phyloP scores from a whole-genome alignment of 2,888 invertebrate genomes.

The Oscheius sp. region DNA sequence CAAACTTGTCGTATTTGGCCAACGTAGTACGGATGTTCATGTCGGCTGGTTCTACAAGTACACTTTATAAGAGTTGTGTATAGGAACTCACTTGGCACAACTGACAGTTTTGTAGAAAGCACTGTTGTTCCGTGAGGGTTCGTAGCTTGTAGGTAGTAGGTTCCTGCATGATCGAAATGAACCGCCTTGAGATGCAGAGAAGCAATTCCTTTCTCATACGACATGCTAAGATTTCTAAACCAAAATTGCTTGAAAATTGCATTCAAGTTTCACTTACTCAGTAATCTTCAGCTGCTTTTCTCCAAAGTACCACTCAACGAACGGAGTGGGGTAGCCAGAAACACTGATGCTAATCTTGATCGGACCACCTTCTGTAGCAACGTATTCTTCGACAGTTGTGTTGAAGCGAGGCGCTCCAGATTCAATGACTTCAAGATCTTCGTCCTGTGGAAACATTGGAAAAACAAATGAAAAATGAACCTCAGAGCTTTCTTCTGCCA shows the following conservation, averaged over 20 bases:
- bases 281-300: conserved; percentile 50
- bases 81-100: conserved; percentile 39
- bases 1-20: conserved; percentile 34
- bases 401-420: conserved; percentile 50
- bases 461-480: background rate
- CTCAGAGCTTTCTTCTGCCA: conserved; percentile 41
- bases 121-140: conserved; percentile 57
- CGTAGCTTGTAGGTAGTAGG: conserved; percentile 58
- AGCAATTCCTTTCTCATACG: conserved; percentile 51
- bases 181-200: conserved; percentile 53
- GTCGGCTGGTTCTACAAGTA: conserved; percentile 20
- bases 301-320: conserved; percentile 58
- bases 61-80: background rate
- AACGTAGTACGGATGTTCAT: conserved; percentile 34
- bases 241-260: background rate
- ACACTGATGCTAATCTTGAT: conserved; percentile 56
- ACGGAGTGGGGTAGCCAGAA: conserved; percentile 57
- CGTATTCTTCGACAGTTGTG: conserved; percentile 55
- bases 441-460: conserved; percentile 40
- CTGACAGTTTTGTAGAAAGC: conserved; percentile 50
- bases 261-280: conserved; percentile 39
- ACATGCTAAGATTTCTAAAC: conserved; percentile 56
- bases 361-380: conserved; percentile 53
- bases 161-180: conserved; percentile 46
- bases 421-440: conserved; percentile 37